A percentile compares a stretch with the other conserved stretches of the same genome.
phyloP scores from a whole-genome alignment of 2,888 invertebrate species.

The Trileptium ribeirensis region DNA sequence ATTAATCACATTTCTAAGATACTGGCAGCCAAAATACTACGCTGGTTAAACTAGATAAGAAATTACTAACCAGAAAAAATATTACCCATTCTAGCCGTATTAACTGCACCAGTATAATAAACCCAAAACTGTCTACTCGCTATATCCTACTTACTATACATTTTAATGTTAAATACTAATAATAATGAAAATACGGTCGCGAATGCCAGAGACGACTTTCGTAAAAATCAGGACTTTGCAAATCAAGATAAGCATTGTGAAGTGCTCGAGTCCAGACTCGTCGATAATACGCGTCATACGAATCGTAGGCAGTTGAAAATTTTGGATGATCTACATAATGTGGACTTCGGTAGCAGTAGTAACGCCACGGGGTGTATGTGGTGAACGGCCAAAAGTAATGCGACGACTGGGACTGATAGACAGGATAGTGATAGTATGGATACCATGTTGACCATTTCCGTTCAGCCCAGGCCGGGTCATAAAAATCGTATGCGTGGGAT shows the following conservation, averaged over 20 bases:
- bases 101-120: too few species aligned
- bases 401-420: neutral
- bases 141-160: too few species aligned
- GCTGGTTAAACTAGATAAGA: too few species aligned
- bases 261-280: neutral
- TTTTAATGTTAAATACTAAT: too few species aligned
- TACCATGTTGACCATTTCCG: neutral
- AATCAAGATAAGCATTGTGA: neutral
- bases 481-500: neutral
- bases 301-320: neutral
- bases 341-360: neutral
- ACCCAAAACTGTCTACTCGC: too few species aligned
- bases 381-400: neutral
- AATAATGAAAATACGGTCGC: neutral
- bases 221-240: neutral
- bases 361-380: neutral
- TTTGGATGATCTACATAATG: neutral
- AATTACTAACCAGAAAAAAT: too few species aligned
- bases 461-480: neutral
- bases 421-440: neutral
- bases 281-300: neutral
- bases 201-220: neutral
- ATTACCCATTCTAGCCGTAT: too few species aligned
- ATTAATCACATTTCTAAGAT: too few species aligned
- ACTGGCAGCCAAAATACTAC: too few species aligned